phyloP scores from a whole-genome alignment of 2,797 vertebrate species.

The Octomys mimax region DNA sequence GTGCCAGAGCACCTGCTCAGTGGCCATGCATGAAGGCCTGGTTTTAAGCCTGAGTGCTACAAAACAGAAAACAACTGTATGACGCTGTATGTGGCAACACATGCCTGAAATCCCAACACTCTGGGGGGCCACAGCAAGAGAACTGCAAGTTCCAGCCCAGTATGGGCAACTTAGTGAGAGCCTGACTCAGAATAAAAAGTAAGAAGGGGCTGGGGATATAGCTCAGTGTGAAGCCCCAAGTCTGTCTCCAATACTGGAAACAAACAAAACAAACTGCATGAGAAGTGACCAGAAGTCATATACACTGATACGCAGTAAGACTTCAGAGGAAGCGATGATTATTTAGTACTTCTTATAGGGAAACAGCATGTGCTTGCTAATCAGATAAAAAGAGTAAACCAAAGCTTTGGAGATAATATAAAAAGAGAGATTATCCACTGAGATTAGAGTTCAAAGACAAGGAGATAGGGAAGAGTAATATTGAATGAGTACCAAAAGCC shows the following conservation, averaged over 20 bases:
- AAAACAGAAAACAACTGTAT: neutral
- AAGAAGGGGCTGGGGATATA: neutral
- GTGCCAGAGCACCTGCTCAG: neutral
- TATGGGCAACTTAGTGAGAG: neutral
- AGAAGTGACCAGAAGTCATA: neutral
- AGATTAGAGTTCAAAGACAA: conserved; percentile 16
- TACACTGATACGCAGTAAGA: neutral
- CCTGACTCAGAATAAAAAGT: neutral
- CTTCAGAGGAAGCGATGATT: conserved; percentile 5
- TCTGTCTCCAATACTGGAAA: neutral
- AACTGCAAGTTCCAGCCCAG: neutral
- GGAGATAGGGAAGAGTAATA: neutral
- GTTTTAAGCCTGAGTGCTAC: neutral
- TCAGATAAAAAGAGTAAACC: conserved; percentile 9
- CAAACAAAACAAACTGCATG: neutral
- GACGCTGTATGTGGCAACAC: neutral
- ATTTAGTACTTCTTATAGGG: neutral
- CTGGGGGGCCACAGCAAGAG: neutral
- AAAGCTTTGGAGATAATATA: neutral
- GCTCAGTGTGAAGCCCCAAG: neutral
- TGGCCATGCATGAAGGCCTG: neutral
- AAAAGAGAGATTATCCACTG: neutral
- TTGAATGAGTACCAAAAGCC: neutral
- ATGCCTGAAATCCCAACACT: neutral
- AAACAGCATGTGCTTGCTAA: conserved; percentile 18